phyloP scores from a whole-genome alignment of 2,113 vertebrate species.

The Penelope pileata region DNA sequence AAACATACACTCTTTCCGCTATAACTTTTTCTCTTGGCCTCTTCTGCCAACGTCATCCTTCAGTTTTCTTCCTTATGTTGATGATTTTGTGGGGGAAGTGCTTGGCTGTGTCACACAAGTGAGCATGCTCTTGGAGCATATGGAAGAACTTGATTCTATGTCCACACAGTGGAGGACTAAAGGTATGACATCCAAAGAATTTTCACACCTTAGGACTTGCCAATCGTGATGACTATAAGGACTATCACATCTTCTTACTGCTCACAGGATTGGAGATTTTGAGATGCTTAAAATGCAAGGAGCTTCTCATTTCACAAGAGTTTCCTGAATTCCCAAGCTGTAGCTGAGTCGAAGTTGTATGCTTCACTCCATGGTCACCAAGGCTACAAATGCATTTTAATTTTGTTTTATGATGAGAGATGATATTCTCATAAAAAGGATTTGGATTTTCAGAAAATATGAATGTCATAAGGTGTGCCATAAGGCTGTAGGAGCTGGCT shows the following conservation, averaged over 20 bases:
- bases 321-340: neutral
- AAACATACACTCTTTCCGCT: neutral
- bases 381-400: neutral
- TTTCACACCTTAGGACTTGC: neutral
- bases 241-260: neutral
- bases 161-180: neutral
- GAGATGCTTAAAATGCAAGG: neutral
- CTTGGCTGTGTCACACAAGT: neutral
- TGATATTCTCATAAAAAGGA: neutral
- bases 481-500: neutral
- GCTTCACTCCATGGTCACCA: neutral
- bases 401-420: slow-evolving; percentile 5
- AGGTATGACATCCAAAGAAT: neutral
- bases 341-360: neutral
- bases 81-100: neutral
- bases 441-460: neutral
- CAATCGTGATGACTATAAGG: neutral
- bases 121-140: neutral
- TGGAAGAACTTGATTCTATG: neutral
- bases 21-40: neutral
- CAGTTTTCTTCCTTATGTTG: neutral
- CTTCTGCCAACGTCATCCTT: neutral
- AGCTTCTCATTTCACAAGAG: neutral
- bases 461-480: fast-evolving
- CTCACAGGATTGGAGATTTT: neutral